A percentile compares a stretch with the other conserved stretches of the same genome.
Evolutionary conservation across 2,888 invertebrate species (phyloP).

Genomic region (Arge pagana): DNA sequence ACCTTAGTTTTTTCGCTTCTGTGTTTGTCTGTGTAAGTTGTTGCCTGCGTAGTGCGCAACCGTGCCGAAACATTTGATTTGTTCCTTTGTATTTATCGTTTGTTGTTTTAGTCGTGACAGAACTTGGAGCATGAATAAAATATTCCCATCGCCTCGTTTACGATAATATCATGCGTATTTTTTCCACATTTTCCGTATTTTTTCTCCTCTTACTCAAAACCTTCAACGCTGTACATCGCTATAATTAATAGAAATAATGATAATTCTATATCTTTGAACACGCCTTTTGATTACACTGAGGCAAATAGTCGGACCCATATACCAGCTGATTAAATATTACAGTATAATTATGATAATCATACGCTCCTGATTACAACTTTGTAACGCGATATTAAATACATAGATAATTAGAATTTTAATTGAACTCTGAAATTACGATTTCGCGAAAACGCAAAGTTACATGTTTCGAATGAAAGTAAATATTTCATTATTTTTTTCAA

Average conservation of each 20-base stretch:
- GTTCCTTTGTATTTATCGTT: no score
- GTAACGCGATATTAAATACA: background rate
- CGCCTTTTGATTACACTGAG: conserved; percentile 37
- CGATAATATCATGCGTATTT: background rate
- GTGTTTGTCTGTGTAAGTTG: no score
- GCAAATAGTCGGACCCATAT: conserved; percentile 55
- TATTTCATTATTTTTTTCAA: conserved; percentile 19
- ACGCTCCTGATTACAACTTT: conserved; percentile 11
- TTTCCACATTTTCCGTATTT: conserved; percentile 1
- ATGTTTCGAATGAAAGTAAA: conserved; percentile 13
- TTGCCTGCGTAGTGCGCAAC: no score
- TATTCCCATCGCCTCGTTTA: background rate
- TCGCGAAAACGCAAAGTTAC: conserved; percentile 4
- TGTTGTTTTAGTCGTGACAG: no score
- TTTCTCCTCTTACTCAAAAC: no score
- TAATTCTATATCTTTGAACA: conserved; percentile 5
- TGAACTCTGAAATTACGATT: conserved; percentile 1
- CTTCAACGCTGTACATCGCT: conserved; percentile 8
- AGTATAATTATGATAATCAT: conserved; percentile 26
- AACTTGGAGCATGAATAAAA: conserved; percentile 16
- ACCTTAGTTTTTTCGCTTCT: no score
- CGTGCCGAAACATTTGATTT: no score
- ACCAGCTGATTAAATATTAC: conserved; percentile 53
- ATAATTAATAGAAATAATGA: conserved; percentile 20
- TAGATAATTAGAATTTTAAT: conserved; percentile 10